phyloP scores from a whole-genome alignment of 2,888 invertebrate genomes.

The Tromatobia lineatoria region DNA sequence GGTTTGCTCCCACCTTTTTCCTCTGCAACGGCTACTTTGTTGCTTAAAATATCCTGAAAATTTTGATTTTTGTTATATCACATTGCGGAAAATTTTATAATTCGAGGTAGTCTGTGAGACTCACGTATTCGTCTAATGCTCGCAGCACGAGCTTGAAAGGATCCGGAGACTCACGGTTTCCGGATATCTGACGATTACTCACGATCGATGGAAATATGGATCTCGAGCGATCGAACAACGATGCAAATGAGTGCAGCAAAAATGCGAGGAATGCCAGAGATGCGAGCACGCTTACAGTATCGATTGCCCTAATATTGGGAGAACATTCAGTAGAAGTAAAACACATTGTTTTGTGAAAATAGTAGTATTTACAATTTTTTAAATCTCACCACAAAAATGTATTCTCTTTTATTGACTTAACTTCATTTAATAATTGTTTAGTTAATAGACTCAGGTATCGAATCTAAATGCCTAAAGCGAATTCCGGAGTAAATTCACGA shows the following conservation, averaged over 20 bases:
- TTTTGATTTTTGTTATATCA: not conserved
- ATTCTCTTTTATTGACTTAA: too few relatives aligned
- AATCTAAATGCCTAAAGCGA: too few relatives aligned
- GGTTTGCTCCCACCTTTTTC: conserved; percentile 20
- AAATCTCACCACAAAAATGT: too few relatives aligned
- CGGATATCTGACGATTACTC: conserved; percentile 73
- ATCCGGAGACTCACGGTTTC: conserved; percentile 71
- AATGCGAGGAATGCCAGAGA: conserved; percentile 84
- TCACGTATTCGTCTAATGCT: conserved; percentile 82
- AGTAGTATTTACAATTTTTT: too few relatives aligned
- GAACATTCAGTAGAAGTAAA: not conserved
- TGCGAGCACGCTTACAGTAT: conserved; percentile 83
- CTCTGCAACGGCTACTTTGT: conserved; percentile 33
- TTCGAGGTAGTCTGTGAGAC: conserved; percentile 50
- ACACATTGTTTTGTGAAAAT: not conserved
- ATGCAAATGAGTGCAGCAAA: conserved; percentile 83
- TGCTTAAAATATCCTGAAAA: conserved; percentile 62
- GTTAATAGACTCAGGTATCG: too few relatives aligned
- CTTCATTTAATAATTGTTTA: too few relatives aligned
- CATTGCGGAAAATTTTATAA: conserved; percentile 1
- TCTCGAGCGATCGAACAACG: conserved; percentile 81
- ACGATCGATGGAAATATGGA: conserved; percentile 80
- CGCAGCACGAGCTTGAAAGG: conserved; percentile 76
- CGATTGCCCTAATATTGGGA: conserved; percentile 79
- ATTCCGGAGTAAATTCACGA: not conserved